Percentiles rank a stretch among this genome's conserved stretches.
phyloP scores from a whole-genome alignment of 2,113 vertebrate species.

The Aythya baeri region DNA sequence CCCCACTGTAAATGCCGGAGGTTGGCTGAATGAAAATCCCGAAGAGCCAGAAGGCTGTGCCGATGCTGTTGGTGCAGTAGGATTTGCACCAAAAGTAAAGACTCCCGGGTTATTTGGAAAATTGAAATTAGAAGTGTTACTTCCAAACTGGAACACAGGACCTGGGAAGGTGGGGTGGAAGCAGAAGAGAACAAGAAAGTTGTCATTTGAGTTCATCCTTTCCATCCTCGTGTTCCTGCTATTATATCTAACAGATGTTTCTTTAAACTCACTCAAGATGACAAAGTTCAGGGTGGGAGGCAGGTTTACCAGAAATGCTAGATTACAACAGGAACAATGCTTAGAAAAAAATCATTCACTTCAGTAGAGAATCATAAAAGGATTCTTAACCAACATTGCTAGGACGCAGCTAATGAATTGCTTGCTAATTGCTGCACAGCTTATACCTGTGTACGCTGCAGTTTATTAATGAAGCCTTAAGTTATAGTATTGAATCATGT shows the following conservation, averaged over 20 bases:
- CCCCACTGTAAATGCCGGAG: conserved; percentile 86
- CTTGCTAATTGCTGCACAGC: neutral
- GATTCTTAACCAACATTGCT: neutral
- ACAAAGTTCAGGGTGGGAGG: neutral
- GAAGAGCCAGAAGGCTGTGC: conserved; percentile 77
- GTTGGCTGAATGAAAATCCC: conserved; percentile 82
- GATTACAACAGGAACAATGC: neutral
- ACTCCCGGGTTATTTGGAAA: conserved; percentile 77
- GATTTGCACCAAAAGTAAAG: conserved; percentile 86
- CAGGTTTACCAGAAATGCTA: neutral
- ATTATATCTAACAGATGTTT: neutral
- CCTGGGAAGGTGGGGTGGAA: conserved; percentile 57
- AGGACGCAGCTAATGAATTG: neutral
- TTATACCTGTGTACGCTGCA: neutral
- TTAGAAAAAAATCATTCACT: neutral
- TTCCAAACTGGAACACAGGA: conserved; percentile 89
- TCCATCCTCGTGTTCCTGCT: neutral
- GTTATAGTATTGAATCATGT: neutral
- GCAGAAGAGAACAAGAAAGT: neutral
- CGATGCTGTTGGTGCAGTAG: conserved; percentile 72
- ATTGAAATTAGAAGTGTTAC: conserved; percentile 81
- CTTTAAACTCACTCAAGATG: neutral
- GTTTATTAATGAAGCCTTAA: neutral
- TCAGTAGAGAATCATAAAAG: neutral
- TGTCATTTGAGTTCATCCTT: neutral